Base-by-base conservation (phyloP, 2,797 vertebrate species). In the Centroberyx gerrardi region DNA sequence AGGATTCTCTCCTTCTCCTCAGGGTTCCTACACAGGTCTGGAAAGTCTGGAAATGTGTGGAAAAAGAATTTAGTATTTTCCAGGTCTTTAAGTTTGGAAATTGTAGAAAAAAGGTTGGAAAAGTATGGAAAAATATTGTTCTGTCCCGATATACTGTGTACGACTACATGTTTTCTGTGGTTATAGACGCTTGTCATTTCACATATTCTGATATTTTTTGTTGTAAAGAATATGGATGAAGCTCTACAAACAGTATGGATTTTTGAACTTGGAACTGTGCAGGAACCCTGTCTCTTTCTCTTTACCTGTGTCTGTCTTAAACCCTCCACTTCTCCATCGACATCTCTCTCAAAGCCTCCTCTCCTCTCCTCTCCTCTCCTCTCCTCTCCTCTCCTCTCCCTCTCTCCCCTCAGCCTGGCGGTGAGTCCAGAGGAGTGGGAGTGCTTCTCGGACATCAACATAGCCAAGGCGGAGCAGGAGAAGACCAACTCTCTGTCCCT, bases 381-480 rank as follows among this genome's bases (percentile, higher is more conserved):
- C 36, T 36, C 36, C 5, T 5, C 40, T 42, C 33, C 33, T 33
- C 4, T 10, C 7, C 3, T 36, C 62, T 36, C 29, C 8, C n/a
- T 31, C 4, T 48, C 6, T 2, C 33, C 2, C 3, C 59, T 52
- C 78, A 95, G 87, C 69, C 91, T 91, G 38, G 84, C 93, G 0
- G 92, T 98, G 83, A 96, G 93, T 44, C 95, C 94, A 1, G 87
- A 93, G 17, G 96, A 97, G 81, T 99, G 98, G 97, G 76, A 92
- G 72, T 92, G 92, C 71, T 96, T 96, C 87, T 97, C 97, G 51
- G 94, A 94, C 10, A 2, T 83, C 36, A 98, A 97, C 2, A 87
- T 98, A 46, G 80, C 90, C 74, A 97, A 96, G 72, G 97, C 96
- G 0, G 96, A 97, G 89, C 95, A 94, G 63, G 96, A 99, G 92